Evolutionary conservation across 2,888 invertebrate genomes (phyloP).

Genomic region (Hermaeophaga mercurialis): DNA sequence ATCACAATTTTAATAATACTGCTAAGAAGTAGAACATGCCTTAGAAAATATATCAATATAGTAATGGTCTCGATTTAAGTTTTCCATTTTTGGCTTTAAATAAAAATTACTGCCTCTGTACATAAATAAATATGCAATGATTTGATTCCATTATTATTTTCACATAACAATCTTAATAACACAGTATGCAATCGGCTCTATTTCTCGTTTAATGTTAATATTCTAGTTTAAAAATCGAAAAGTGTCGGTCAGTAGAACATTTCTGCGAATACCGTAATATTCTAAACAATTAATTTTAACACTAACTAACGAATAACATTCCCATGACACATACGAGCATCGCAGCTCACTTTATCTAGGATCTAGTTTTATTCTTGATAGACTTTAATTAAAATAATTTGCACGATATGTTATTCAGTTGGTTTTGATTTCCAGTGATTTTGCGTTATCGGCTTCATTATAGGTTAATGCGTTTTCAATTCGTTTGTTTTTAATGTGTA

Average conservation of each 20-base stretch:
- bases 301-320: slow-evolving; percentile 13
- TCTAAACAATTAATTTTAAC: slow-evolving; percentile 20
- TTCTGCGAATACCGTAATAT: slow-evolving; percentile 16
- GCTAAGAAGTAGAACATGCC: no score
- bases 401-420: neutral
- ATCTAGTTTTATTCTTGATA: slow-evolving; percentile 4
- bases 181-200: no score
- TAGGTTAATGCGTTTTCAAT: no score
- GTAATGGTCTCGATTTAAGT: no score
- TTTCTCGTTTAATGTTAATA: slow-evolving; percentile 2
- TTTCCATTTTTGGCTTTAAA: no score
- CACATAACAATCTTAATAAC: no score
- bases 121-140: no score
- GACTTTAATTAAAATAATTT: slow-evolving; percentile 8
- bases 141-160: no score
- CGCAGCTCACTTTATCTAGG: neutral
- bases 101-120: no score
- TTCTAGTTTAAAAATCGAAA: slow-evolving; percentile 13
- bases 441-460: neutral
- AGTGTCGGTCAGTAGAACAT: slow-evolving; percentile 22
- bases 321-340: slow-evolving; percentile 17
- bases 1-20: no score
- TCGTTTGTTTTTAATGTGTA: no score
- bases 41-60: no score
- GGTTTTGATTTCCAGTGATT: slow-evolving; percentile 6